These are phyloP conservation scores for Megalops atlanticus DNA, from an alignment of 2,113 vertebrate species.

Conservation along the genomic window DNA sequence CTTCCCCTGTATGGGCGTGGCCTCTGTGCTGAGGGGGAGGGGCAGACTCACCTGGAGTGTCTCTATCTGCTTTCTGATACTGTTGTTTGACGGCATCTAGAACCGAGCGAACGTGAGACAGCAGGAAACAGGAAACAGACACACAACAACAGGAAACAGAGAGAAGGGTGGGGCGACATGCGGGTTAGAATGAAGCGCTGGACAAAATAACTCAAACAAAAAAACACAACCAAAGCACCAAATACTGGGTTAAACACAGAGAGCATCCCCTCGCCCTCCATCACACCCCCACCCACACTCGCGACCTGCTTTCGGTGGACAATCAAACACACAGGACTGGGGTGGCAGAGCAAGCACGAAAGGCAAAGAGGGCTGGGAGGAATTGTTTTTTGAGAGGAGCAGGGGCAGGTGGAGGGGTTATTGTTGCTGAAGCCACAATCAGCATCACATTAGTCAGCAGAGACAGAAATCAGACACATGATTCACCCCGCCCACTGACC, in stretches of 20 bases:
- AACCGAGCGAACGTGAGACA: slow-evolving; percentile 89
- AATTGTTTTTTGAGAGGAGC: not conserved
- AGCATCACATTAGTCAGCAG: not conserved
- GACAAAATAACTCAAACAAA: slow-evolving; percentile 68
- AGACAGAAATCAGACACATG: too few species aligned
- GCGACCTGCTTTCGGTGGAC: too few species aligned
- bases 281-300: too few species aligned
- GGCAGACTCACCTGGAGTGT: slow-evolving; percentile 92
- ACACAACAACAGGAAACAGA: slow-evolving; percentile 60
- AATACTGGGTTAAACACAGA: slow-evolving; percentile 30
- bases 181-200: slow-evolving; percentile 63
- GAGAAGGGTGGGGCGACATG: slow-evolving; percentile 65
- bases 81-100: slow-evolving; percentile 99
- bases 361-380: not conserved
- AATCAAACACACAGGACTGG: slow-evolving; percentile 8
- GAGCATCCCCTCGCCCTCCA: not conserved
- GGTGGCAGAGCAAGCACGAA: slow-evolving; percentile 20
- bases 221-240: slow-evolving; percentile 51
- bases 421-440: not conserved
- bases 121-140: slow-evolving; percentile 80
- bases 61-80: slow-evolving; percentile 99
- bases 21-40: slow-evolving; percentile 19
- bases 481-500: too few species aligned
- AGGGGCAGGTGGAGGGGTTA: not conserved
- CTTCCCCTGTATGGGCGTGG: slow-evolving; percentile 19